Percentiles rank a stretch among this genome's conserved stretches.
Conservation (phyloP, 2,113 vertebrate species). For the Brienomyrus brachyistius region DNA sequence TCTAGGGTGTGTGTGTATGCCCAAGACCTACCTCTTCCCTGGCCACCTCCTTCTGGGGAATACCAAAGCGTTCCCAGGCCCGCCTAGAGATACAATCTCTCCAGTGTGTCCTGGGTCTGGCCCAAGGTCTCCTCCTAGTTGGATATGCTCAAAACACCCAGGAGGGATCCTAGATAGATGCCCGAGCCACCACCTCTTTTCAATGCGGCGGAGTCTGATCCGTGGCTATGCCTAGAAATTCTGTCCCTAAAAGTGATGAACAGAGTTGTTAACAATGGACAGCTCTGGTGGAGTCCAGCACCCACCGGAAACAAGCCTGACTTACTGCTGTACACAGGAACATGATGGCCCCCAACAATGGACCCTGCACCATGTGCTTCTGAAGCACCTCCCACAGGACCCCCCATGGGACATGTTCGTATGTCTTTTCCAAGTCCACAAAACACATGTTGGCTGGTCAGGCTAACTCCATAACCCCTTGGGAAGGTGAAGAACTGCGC, state of each 20-base stretch:
- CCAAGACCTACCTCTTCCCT: not conserved
- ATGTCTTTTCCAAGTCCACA: too few species aligned
- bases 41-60: too few species aligned
- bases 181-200: too few species aligned
- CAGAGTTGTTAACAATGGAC: not conserved
- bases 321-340: not conserved
- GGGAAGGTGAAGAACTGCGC: not conserved
- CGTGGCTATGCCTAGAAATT: not conserved
- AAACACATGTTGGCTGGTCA: not conserved
- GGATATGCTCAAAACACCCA: not conserved
- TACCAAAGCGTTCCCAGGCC: too few species aligned
- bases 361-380: not conserved
- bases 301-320: not conserved
- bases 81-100: too few species aligned
- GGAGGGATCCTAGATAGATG: not conserved
- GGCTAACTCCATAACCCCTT: not conserved
- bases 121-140: not conserved
- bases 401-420: too few species aligned
- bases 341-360: not conserved
- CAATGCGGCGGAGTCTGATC: too few species aligned
- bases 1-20: not conserved
- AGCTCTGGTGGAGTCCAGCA: not conserved
- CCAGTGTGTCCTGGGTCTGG: too few species aligned
- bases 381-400: too few species aligned
- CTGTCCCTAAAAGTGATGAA: not conserved